Evolutionary conservation across 2,797 vertebrate species (phyloP).

Genomic region (Podarcis siculus): DNA sequence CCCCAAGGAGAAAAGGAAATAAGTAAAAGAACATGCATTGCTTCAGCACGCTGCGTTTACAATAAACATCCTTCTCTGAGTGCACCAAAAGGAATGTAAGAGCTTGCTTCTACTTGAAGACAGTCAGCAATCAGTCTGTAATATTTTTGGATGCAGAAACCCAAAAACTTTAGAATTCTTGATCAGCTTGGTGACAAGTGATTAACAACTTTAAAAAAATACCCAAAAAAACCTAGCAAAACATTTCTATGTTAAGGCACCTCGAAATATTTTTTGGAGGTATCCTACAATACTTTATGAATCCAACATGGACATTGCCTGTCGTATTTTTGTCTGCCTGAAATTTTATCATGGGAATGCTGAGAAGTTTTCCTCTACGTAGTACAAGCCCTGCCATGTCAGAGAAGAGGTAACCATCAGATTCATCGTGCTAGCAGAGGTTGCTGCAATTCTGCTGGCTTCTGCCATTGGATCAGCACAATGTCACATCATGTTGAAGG

Average conservation of each 20-base stretch:
- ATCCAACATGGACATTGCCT: background rate
- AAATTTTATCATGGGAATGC: background rate
- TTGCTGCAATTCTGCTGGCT: background rate
- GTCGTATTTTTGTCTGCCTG: background rate
- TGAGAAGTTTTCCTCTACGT: background rate
- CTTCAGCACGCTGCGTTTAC: background rate
- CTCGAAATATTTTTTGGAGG: background rate
- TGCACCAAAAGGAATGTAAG: background rate
- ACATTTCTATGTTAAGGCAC: background rate
- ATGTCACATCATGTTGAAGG: background rate
- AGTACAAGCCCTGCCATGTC: background rate
- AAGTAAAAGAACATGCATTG: background rate
- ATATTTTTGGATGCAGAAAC: background rate
- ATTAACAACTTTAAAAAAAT: too few species aligned
- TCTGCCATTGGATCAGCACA: background rate
- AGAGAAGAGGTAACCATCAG: accelerated
- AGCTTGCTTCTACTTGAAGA: slow-evolving; percentile 26
- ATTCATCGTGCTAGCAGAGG: background rate
- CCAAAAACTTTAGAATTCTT: background rate
- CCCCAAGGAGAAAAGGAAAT: background rate
- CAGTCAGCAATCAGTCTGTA: background rate
- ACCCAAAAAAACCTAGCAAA: background rate
- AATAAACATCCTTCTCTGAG: slow-evolving; percentile 4
- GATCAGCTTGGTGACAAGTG: background rate
- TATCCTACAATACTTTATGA: background rate